Base-by-base conservation (phyloP, 2,797 vertebrate species). In the Sebastes alutus region DNA sequence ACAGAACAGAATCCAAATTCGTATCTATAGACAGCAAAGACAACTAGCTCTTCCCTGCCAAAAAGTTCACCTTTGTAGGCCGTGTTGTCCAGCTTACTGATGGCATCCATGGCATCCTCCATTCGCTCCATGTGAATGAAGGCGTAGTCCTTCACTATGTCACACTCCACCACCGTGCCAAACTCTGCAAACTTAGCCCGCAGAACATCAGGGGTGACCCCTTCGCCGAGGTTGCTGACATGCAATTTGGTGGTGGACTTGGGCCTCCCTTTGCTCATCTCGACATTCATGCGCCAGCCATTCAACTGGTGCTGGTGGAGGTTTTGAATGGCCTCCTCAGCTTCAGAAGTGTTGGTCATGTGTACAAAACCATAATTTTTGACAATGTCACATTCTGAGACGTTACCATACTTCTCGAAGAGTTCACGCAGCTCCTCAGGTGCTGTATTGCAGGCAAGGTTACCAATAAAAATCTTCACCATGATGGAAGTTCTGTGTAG, bases 281-380 rank as follows among this genome's bases (percentile, higher is more conserved):
- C 98, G 88, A 99, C 97, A 6, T 98, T 98, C 92, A 99, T 98
- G 87, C 95, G 93, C 90, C 97, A 96, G 4, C 97, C 97, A 0
- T 99, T 95, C 38, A 99, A 85, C 90, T 97, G 94, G 78, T 97
- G 94, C 82, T 98, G 97, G 93, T 99, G 96, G 60, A 99, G 96
- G 93, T 97, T 98, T 30, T 92, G 95, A 7, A 99, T 98, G 82
- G 98, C 97, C 85, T 98, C 97, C 66, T 98, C 97, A 0, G 98
- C 98, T 1, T 97, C 96, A 0, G 96, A 92, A 85, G 96, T 95
- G 87, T 92, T 94, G 80, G 96, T 96, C 94, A 99, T 99, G 91
- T 99, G 98, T 32, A 99, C 98, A 82, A 99, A 99, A 65, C 97
- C 98, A 63, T 97, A 99, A 91, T 99, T 99, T 91, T 98, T 98